These are phyloP conservation scores for Choloepus didactylus DNA, from an alignment of 2,797 vertebrate genomes.

Conservation along the genomic window DNA sequence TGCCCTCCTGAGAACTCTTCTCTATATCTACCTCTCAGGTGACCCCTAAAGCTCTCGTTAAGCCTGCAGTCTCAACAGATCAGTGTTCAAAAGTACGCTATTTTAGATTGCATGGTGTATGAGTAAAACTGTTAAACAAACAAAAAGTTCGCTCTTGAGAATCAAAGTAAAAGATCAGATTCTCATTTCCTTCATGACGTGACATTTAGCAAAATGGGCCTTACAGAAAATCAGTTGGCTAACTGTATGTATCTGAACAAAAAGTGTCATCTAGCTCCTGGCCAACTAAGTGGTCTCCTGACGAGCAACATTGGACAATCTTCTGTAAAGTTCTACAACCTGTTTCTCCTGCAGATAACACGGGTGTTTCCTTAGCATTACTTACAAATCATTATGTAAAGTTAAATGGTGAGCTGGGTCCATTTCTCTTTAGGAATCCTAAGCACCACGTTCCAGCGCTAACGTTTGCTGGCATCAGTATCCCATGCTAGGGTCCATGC, in stretches of 20 bases:
- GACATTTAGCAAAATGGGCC: slow-evolving; percentile 29
- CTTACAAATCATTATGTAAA: slow-evolving; percentile 20
- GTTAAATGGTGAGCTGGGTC: neutral
- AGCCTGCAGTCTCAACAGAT: neutral
- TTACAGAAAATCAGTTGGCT: neutral
- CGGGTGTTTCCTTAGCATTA: neutral
- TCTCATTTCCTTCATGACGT: slow-evolving; percentile 16
- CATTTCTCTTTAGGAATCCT: neutral
- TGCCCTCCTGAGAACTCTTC: neutral
- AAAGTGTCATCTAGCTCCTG: neutral
- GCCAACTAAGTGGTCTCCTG: neutral
- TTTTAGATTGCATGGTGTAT: too few species aligned
- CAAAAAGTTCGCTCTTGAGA: neutral
- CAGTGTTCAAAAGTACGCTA: neutral
- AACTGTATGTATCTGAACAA: neutral
- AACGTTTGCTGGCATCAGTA: neutral
- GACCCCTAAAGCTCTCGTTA: too few species aligned
- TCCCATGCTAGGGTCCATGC: neutral
- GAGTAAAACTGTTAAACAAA: too few species aligned
- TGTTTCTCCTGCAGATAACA: neutral
- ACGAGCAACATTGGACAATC: neutral
- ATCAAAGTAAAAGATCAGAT: neutral
- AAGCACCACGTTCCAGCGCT: neutral
- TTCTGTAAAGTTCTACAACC: neutral
- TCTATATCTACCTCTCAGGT: too few species aligned